Evolutionary conservation across 37 sponge, comb jelly and placozoan species (phyloP).

Genomic region (Diacarnus erythraeanus): DNA sequence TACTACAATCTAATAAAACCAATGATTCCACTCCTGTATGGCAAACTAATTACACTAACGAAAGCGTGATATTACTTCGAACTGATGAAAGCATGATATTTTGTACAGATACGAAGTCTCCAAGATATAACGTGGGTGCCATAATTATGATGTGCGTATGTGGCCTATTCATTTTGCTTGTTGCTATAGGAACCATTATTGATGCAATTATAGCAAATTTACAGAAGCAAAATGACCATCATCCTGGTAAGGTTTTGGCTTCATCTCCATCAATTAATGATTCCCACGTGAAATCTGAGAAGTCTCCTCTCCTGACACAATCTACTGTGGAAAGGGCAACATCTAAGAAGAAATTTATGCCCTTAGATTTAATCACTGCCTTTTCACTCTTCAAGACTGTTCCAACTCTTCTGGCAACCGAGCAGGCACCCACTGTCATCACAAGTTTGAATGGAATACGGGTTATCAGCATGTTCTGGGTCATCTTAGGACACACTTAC

Average conservation of each 20-base stretch:
- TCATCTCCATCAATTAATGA: background rate
- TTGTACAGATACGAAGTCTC: background rate
- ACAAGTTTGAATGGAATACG: constrained; percentile 77
- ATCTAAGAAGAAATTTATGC: background rate
- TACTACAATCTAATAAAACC: background rate
- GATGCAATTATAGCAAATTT: constrained; percentile 1
- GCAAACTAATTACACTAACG: too few relatives aligned
- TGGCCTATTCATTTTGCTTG: constrained; percentile 26
- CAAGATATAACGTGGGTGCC: constrained; percentile 42
- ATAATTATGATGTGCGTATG: constrained; percentile 57
- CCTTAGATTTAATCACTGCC: constrained; percentile 22
- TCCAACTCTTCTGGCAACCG: constrained; percentile 55
- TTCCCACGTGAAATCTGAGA: background rate
- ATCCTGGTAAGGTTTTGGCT: background rate
- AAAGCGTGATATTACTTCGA: too few relatives aligned
- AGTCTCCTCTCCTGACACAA: background rate
- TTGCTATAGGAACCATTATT: constrained; percentile 13
- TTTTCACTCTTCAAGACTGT: constrained; percentile 77
- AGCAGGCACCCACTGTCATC: constrained; percentile 62
- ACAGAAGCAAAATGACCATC: too few relatives aligned
- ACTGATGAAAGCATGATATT: background rate
- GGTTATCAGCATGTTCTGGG: constrained; percentile 88
- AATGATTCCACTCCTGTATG: too few relatives aligned
- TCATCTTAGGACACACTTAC: constrained; percentile 67
- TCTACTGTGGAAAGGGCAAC: background rate